phyloP scores from a whole-genome alignment of 2,888 invertebrate genomes.

The Poecilobothrus nobilitatus region DNA sequence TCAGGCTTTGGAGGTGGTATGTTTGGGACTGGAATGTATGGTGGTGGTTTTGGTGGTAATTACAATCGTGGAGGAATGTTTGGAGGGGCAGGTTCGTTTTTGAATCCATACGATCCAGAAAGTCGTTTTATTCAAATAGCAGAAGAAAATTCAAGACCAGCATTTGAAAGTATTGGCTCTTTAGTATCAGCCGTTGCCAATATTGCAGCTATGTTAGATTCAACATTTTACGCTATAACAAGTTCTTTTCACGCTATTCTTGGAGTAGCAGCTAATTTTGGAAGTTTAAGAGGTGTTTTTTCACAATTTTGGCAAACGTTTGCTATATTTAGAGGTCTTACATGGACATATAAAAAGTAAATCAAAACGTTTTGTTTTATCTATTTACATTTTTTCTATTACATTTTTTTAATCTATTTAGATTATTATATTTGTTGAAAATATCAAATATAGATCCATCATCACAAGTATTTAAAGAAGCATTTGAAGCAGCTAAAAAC shows the following conservation, averaged over 20 bases:
- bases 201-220: conserved; percentile 93
- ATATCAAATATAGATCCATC: conserved; percentile 41
- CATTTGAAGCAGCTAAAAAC: conserved; percentile 42
- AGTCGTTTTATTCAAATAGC: conserved; percentile 72
- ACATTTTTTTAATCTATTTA: conserved; percentile 18
- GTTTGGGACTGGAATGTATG: conserved; percentile 25
- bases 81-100: conserved; percentile 21
- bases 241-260: conserved; percentile 92
- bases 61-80: conserved; percentile 34
- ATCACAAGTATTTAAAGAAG: conserved; percentile 44
- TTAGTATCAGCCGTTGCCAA: conserved; percentile 86
- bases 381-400: no score
- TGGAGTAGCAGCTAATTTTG: conserved; percentile 93
- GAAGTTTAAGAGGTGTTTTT: conserved; percentile 71
- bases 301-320: conserved; percentile 81
- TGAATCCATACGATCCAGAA: conserved; percentile 38
- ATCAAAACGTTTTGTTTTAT: not conserved
- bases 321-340: conserved; percentile 68
- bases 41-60: conserved; percentile 31
- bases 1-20: conserved; percentile 21
- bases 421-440: conserved; percentile 38
- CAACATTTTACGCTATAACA: conserved; percentile 90
- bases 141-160: conserved; percentile 82
- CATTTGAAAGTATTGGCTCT: conserved; percentile 91
- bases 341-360: conserved; percentile 67